Conservation (phyloP, 2,797 vertebrate species). For the Gadopsis bispinosus region DNA sequence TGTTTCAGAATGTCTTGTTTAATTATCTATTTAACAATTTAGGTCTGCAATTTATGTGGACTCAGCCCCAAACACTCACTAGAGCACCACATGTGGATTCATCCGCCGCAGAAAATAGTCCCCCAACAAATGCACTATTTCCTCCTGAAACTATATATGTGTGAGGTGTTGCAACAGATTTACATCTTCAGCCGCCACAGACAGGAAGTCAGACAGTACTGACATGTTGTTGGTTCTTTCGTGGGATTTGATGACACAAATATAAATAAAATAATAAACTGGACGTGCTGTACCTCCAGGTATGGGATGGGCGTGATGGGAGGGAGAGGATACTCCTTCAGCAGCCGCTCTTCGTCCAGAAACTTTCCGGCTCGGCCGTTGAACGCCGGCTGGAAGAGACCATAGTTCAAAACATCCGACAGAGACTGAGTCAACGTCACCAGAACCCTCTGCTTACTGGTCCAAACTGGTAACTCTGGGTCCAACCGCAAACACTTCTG, state of each 20-base stretch:
- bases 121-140: too few species aligned
- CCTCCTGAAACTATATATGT: too few species aligned
- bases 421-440: slow-evolving; percentile 96
- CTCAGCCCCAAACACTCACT: neutral
- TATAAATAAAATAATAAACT: neutral
- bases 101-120: too few species aligned
- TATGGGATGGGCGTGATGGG: slow-evolving; percentile 94
- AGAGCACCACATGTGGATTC: neutral
- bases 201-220: neutral
- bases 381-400: slow-evolving; percentile 97
- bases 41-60: neutral
- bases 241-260: neutral
- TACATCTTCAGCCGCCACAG: neutral
- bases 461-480: slow-evolving; percentile 94
- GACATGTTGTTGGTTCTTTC: neutral
- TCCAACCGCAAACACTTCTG: slow-evolving; percentile 97
- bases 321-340: slow-evolving; percentile 94
- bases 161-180: neutral
- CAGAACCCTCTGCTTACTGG: slow-evolving; percentile 95
- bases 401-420: slow-evolving; percentile 97
- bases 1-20: too few species aligned
- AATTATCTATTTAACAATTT: too few species aligned
- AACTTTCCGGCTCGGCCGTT: slow-evolving; percentile 97
- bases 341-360: slow-evolving; percentile 94
- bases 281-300: slow-evolving; percentile 83